Percentiles rank a stretch among this genome's conserved stretches.
Evolutionary conservation across 2,797 vertebrate genomes (phyloP).

Genomic region (Toxotes lorentzi): DNA sequence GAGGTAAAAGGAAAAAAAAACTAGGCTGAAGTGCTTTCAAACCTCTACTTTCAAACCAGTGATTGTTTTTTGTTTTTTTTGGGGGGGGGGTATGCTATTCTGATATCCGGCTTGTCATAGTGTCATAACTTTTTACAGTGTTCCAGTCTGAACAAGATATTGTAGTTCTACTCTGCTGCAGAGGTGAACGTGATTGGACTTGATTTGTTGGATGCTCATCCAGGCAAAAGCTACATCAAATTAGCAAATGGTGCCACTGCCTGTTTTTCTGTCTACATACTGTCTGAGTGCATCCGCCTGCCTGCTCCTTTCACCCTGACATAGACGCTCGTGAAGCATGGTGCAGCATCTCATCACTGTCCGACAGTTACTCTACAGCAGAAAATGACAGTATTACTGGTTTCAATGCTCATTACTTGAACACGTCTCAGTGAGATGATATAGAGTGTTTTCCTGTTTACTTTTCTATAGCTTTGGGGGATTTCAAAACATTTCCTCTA

Average conservation of each 20-base stretch:
- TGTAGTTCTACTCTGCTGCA: constrained; percentile 3
- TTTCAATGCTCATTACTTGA: constrained; percentile 14
- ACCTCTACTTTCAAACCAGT: no score
- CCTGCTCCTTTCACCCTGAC: constrained; percentile 26
- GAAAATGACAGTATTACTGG: constrained; percentile 14
- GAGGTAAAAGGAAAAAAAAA: no score
- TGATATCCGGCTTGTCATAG: neutral
- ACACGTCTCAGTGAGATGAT: neutral
- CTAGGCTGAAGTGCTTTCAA: no score
- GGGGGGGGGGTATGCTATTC: no score
- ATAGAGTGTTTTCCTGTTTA: neutral
- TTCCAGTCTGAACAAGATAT: neutral
- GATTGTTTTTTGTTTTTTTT: no score
- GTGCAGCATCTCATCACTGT: constrained; percentile 19
- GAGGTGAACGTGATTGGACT: constrained; percentile 35
- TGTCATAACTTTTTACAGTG: neutral
- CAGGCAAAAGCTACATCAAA: constrained; percentile 42
- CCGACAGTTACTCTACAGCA: constrained; percentile 26
- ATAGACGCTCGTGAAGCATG: neutral
- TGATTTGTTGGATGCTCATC: constrained; percentile 43
- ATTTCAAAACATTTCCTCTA: neutral
- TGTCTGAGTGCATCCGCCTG: constrained; percentile 5
- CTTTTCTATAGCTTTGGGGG: neutral
- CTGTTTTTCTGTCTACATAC: constrained; percentile 25
- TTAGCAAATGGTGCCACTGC: constrained; percentile 48